Evolutionary conservation across 2,113 vertebrate species (phyloP).

Genomic region (Bagarius yarrelli): DNA sequence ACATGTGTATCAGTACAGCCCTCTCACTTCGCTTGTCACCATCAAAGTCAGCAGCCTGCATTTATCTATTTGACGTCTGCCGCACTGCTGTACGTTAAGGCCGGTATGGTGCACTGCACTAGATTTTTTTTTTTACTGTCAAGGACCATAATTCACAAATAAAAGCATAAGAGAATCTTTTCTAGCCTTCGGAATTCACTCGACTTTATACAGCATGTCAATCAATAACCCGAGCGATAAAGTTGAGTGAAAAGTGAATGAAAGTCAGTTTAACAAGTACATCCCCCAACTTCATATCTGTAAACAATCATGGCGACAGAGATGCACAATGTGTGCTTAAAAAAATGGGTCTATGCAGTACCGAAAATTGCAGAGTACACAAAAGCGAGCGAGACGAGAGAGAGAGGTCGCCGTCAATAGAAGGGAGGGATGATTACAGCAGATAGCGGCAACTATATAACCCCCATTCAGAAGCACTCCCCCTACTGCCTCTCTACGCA

Average conservation of each 20-base stretch:
- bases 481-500: conserved; percentile 74
- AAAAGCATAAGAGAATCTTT: conserved; percentile 32
- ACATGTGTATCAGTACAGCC: conserved; percentile 33
- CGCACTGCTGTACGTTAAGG: conserved; percentile 60
- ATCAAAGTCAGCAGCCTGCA: conserved; percentile 42
- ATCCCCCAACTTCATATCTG: conserved; percentile 44
- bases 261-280: conserved; percentile 52
- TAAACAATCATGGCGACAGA: conserved; percentile 46
- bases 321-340: conserved; percentile 31
- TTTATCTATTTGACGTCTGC: conserved; percentile 45
- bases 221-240: conserved; percentile 39
- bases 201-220: conserved; percentile 38
- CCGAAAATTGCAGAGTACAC: conserved; percentile 94
- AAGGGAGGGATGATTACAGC: conserved; percentile 92
- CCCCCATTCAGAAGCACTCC: conserved; percentile 78
- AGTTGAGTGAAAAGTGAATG: conserved; percentile 7
- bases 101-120: conserved; percentile 28
- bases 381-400: conserved; percentile 90
- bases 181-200: conserved; percentile 11
- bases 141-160: conserved; percentile 21
- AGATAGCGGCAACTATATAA: conserved; percentile 90
- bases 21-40: conserved; percentile 44
- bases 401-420: conserved; percentile 93
- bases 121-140: conserved; percentile 10
- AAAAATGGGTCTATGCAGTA: conserved; percentile 39